Evolutionary conservation across 2,888 invertebrate genomes (phyloP).

Genomic region (Trissolcus brochymenae): DNA sequence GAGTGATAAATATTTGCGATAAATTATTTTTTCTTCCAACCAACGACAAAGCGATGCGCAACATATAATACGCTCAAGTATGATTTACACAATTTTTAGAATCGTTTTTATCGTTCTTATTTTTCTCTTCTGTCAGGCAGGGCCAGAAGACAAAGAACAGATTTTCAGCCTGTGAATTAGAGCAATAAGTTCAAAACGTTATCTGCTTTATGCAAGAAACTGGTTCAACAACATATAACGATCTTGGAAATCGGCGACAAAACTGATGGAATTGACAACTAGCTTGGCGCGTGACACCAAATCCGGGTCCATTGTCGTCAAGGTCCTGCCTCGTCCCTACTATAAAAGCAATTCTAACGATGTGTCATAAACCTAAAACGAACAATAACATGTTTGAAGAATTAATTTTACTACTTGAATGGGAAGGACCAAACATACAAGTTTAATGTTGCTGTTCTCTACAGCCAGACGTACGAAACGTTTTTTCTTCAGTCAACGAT

Average conservation of each 20-base stretch:
- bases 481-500: too few relatives aligned
- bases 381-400: constrained; percentile 71
- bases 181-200: constrained; percentile 17
- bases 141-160: not conserved
- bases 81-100: constrained; percentile 23
- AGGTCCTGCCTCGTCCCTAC: constrained; percentile 44
- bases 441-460: not conserved
- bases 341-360: constrained; percentile 69
- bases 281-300: constrained; percentile 63
- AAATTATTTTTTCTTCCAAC: constrained; percentile 39
- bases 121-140: too few relatives aligned
- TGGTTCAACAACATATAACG: constrained; percentile 14
- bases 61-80: constrained; percentile 16
- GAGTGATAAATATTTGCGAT: constrained; percentile 48
- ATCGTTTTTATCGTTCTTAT: constrained; percentile 11
- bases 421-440: constrained; percentile 12
- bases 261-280: constrained; percentile 31
- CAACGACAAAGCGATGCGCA: constrained; percentile 17
- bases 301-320: constrained; percentile 55
- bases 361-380: constrained; percentile 65
- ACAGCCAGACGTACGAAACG: too few relatives aligned
- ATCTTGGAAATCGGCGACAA: constrained; percentile 26
- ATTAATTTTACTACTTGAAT: constrained; percentile 70
- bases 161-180: not conserved
- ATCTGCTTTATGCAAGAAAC: not conserved